Conservation (phyloP, 2,113 vertebrate genomes). For the Castor canadensis region DNA sequence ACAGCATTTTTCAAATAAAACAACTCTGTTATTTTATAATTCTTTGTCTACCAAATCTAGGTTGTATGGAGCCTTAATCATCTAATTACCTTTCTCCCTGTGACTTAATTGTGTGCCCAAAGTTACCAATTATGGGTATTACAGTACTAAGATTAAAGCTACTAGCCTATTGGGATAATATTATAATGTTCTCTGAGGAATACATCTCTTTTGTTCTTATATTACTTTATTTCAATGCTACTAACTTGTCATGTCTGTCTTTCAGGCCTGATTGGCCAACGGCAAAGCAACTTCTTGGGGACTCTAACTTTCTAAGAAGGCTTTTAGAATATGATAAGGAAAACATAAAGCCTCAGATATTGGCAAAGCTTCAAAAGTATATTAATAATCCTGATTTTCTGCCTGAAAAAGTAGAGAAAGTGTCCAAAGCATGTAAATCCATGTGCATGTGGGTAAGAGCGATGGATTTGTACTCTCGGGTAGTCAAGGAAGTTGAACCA, state of each 20-base stretch:
- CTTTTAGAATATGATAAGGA: slow-evolving; percentile 90
- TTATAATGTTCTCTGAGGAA: not conserved
- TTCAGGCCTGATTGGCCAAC: slow-evolving; percentile 88
- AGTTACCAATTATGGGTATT: not conserved
- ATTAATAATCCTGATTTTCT: slow-evolving; percentile 90
- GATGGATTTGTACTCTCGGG: slow-evolving; percentile 89
- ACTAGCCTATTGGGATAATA: not conserved
- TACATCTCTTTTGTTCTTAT: not conserved
- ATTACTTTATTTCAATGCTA: not conserved
- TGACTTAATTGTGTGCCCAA: not conserved
- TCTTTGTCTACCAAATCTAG: not conserved
- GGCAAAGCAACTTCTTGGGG: slow-evolving; percentile 90
- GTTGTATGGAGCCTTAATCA: not conserved
- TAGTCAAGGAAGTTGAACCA: slow-evolving; percentile 88
- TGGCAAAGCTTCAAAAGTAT: slow-evolving; percentile 89
- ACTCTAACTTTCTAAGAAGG: slow-evolving; percentile 88
- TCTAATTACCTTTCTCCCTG: not conserved
- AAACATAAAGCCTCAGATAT: slow-evolving; percentile 88
- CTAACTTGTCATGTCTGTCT: slow-evolving; percentile 41
- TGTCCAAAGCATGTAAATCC: slow-evolving; percentile 90
- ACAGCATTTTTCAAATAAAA: not conserved
- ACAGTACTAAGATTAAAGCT: not conserved
- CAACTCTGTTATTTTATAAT: not conserved
- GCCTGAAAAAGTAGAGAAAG: slow-evolving; percentile 91
- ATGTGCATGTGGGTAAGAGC: slow-evolving; percentile 92